Evolutionary conservation across 2,888 invertebrate genomes (phyloP), one percentile per base, ranked within the genome.

Genomic region (Scrobipalpa costella): DNA sequence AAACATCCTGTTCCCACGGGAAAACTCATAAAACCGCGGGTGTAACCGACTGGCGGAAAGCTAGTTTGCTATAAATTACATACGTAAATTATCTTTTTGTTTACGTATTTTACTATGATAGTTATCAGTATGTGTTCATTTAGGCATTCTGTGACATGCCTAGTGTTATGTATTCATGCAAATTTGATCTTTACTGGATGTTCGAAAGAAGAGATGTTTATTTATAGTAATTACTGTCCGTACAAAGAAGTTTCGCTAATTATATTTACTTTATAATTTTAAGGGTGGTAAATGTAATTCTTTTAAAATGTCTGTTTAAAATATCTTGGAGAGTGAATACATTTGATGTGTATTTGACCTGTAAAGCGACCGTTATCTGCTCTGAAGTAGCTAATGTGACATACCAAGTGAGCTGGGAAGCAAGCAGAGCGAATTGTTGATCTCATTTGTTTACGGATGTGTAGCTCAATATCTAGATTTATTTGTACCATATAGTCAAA

Each of bases 391-490:
- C 19, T 21, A 9, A 19, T 50, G 19, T 49, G 34, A 61, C 55
- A 60, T 58, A 55, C 7, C 52, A 65, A 59, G 40, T 47, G 50
- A 21, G 50, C 27, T 68, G 58, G 49, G 36, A 52, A 59, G 44
- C 73, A 74, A 70, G 76, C 77, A 72, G 84, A 83, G 88, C 83
- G 87, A 85, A 84, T 85, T 83, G 86, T 88, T 90, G 90, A 90
- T 90, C 90, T 90, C 90, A 90, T 87, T 87, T 86, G 85, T 88
- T 86, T 85, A 88, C 83, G 84, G 75, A 86, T 80, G 83, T 84
- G 79, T 88, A 90, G 90, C 89, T 89, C 89, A 89, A 89, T 88
- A 79, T 86, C 79, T 86, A 86, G 80, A 81, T 79, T 77, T 80
- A 34, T 79, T 79, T 86, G 84, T 88, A 85, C 79, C 73, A 81